phyloP scores from a whole-genome alignment of 1,140 invertebrate genomes.

The Drusus annulatus region DNA sequence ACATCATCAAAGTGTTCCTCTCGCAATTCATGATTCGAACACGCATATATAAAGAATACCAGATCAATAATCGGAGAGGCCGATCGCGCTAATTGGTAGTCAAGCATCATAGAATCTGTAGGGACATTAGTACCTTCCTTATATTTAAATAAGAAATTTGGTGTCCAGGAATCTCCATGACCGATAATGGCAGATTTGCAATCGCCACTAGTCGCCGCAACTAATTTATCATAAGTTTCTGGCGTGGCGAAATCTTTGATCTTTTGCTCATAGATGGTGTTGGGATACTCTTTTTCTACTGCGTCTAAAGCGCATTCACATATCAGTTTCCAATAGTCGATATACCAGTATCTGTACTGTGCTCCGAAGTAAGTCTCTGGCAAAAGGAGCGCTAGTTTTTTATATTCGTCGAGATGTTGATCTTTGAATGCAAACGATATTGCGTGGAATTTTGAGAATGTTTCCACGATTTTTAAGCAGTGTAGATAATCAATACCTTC shows the following conservation, averaged over 20 bases:
- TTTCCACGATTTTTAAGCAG: conserved; percentile 71
- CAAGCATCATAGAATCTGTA: conserved; percentile 75
- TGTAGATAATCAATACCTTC: conserved; percentile 71
- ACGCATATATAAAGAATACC: conserved; percentile 75
- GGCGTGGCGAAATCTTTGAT: conserved; percentile 71
- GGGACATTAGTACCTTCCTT: conserved; percentile 62
- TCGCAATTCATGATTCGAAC: conserved; percentile 73
- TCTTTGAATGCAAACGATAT: conserved; percentile 79
- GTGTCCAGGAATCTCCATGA: conserved; percentile 83
- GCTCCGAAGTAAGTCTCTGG: conserved; percentile 75
- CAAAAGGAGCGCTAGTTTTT: conserved; percentile 64
- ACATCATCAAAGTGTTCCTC: conserved; percentile 73
- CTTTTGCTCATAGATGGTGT: conserved; percentile 72
- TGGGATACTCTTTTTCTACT: conserved; percentile 75
- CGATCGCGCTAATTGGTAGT: conserved; percentile 79
- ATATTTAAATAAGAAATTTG: conserved; percentile 78
- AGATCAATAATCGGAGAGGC: conserved; percentile 76
- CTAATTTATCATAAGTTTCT: conserved; percentile 65
- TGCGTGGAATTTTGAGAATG: conserved; percentile 79
- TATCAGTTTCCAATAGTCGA: conserved; percentile 72
- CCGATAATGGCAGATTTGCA: conserved; percentile 72
- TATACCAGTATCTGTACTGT: conserved; percentile 76
- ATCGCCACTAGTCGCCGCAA: conserved; percentile 61
- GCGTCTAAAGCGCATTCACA: conserved; percentile 74
- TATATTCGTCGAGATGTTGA: conserved; percentile 73